Evolutionary conservation across 2,888 invertebrate species (phyloP).

Genomic region (Yponomeuta evonymella): DNA sequence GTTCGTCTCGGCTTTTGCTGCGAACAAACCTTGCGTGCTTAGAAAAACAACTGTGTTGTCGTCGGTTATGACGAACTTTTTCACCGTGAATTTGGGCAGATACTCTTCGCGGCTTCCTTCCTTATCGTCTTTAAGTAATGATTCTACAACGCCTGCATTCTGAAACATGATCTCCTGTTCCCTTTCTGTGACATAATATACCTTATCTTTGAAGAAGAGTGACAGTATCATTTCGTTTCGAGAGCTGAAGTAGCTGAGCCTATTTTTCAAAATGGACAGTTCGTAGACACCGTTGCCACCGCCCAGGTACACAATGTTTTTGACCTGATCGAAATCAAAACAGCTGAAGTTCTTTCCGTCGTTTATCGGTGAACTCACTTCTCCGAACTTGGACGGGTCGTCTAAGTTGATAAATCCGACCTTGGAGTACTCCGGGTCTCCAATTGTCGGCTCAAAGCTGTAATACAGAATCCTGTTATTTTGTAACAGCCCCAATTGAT

Average conservation of each 20-base stretch:
- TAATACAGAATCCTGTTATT: conserved; percentile 48
- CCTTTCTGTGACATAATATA: conserved; percentile 46
- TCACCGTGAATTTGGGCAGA: conserved; percentile 34
- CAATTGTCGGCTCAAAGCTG: conserved; percentile 54
- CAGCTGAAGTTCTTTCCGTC: conserved; percentile 50
- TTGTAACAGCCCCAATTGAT: conserved; percentile 46
- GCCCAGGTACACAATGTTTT: conserved; percentile 50
- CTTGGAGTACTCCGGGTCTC: conserved; percentile 55
- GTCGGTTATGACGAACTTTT: conserved; percentile 52
- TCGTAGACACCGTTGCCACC: conserved; percentile 55
- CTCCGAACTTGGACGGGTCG: conserved; percentile 29
- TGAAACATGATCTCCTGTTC: conserved; percentile 24
- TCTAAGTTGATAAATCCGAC: conserved; percentile 52
- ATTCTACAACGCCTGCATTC: conserved; percentile 45
- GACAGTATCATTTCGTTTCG: conserved; percentile 47
- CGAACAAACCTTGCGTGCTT: conserved; percentile 45
- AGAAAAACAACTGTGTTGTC: conserved; percentile 46
- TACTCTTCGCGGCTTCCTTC: not conserved
- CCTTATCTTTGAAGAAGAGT: conserved; percentile 48
- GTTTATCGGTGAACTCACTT: conserved; percentile 33
- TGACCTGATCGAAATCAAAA: conserved; percentile 58
- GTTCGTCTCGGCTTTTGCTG: conserved; percentile 34
- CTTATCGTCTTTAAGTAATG: conserved; percentile 32
- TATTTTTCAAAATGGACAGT: conserved; percentile 37
- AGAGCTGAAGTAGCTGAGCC: conserved; percentile 47